These are phyloP conservation scores for Serripes groenlandicus DNA, from an alignment of 2,888 invertebrate genomes.

Conservation along the genomic window DNA sequence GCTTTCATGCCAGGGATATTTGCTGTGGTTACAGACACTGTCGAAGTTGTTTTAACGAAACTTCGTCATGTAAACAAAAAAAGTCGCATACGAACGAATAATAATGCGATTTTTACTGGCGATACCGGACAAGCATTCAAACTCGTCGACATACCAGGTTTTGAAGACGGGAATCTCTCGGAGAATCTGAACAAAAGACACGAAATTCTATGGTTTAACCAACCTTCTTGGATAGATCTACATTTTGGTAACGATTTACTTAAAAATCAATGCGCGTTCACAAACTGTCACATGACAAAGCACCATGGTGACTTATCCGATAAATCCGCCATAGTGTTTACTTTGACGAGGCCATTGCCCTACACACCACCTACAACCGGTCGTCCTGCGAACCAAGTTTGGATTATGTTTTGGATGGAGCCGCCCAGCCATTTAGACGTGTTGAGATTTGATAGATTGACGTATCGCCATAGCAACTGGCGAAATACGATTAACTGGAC, in stretches of 20 bases:
- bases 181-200: not conserved
- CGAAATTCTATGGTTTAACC: conserved; percentile 43
- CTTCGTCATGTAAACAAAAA: not conserved
- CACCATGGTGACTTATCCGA: not conserved
- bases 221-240: conserved; percentile 39
- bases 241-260: conserved; percentile 17
- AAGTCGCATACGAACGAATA: not conserved
- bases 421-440: conserved; percentile 28
- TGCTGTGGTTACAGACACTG: not conserved
- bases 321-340: conserved; percentile 32
- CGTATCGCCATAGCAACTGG: conserved; percentile 40
- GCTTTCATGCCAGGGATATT: not conserved
- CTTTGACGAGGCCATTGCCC: conserved; percentile 16
- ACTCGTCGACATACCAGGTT: not conserved
- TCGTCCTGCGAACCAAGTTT: conserved; percentile 32
- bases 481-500: conserved; percentile 54
- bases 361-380: conserved; percentile 13
- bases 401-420: conserved; percentile 45
- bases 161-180: no score
- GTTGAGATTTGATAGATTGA: not conserved
- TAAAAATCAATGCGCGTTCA: conserved; percentile 22
- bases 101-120: not conserved
- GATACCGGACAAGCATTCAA: not conserved
- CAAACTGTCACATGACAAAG: conserved; percentile 39
- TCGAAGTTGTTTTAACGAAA: not conserved